A percentile compares a stretch with the other conserved stretches of the same genome.
Conservation (phyloP, 1,140 invertebrate genomes). For the Scaptodrosophila lebanonensis region DNA sequence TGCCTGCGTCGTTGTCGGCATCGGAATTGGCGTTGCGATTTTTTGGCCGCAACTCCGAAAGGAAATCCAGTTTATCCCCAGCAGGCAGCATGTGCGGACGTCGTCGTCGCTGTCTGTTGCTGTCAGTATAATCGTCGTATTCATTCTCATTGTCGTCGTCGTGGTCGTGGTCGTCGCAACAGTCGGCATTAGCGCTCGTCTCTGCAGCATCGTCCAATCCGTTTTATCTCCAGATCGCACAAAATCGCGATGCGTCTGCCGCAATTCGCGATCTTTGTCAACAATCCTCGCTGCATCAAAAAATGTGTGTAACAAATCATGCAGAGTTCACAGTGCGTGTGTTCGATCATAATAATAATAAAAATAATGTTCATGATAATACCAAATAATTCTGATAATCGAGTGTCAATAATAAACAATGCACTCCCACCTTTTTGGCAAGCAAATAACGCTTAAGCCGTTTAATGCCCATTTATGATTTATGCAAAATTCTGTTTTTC, state of each 20-base stretch:
- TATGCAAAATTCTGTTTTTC: too few species aligned
- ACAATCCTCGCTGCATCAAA: background rate
- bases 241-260: conserved; percentile 20
- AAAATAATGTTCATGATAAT: too few species aligned
- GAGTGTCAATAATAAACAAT: too few species aligned
- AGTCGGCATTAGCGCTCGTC: too few species aligned
- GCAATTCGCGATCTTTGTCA: conserved; percentile 26
- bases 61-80: conserved; percentile 77
- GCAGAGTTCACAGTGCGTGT: too few species aligned
- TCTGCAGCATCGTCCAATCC: too few species aligned
- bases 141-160: conserved; percentile 29
- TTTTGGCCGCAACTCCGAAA: conserved; percentile 63
- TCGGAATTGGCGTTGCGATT: conserved; percentile 14
- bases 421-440: too few species aligned
- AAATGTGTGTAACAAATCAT: background rate
- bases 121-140: background rate
- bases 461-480: too few species aligned
- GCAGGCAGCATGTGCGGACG: conserved; percentile 76
- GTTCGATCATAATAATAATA: too few species aligned
- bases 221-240: too few species aligned
- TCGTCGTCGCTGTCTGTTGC: conserved; percentile 39
- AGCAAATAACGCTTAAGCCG: too few species aligned
- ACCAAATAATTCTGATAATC: too few species aligned
- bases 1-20: background rate
- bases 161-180: conserved; percentile 6